Base-by-base conservation (phyloP, 1,140 invertebrate species). In the Pachypsylla venusta region DNA sequence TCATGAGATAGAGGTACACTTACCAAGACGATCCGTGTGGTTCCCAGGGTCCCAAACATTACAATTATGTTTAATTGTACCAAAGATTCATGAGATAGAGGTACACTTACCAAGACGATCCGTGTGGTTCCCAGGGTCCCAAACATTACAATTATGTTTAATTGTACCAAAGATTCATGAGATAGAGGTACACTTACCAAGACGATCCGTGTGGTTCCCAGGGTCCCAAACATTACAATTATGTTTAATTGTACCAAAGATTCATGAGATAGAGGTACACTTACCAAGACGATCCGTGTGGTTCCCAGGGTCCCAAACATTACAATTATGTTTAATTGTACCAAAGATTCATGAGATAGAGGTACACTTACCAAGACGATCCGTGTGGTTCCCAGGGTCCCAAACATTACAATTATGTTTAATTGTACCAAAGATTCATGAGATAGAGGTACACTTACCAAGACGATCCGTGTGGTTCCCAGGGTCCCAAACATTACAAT, bases 381-480 rank as follows among this genome's bases (percentile, higher is more conserved):
- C 30, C 30, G 30, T 35, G 30, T 35, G 30, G 30, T 16, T 35
- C 30, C 30, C 30, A 35, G 30, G 30, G 30, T 10, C 30, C 30
- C 30, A 35, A 16, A 58, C 39, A 19, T 20, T n/a, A n/a, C n/a
- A n/a, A 16, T 13, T 14, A n/a, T 16, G 56, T 16, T 13, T 7
- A 58, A 54, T 54, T 55, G 56, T 58, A 10, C 5, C n/a, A 53
- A 24, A 57, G 25, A 40, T 5, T 22, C 48, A 24, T 57, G n/a
- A 22, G 10, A 59, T 3, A 58, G 54, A 25, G 24, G n/a, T n/a
- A n/a, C n/a, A 67, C 67, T 67, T 70, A 83, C 94, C 95, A 98
- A 27, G 91, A 95, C 26, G 91, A 93, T 24, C 95, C 95, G 73
- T 99, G 95, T 7, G 94, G 94, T 71, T 97, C 92, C 96, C 96